phyloP scores from a whole-genome alignment of 53 echinoderm and acorn worm species.

The Stichopus horrens region DNA sequence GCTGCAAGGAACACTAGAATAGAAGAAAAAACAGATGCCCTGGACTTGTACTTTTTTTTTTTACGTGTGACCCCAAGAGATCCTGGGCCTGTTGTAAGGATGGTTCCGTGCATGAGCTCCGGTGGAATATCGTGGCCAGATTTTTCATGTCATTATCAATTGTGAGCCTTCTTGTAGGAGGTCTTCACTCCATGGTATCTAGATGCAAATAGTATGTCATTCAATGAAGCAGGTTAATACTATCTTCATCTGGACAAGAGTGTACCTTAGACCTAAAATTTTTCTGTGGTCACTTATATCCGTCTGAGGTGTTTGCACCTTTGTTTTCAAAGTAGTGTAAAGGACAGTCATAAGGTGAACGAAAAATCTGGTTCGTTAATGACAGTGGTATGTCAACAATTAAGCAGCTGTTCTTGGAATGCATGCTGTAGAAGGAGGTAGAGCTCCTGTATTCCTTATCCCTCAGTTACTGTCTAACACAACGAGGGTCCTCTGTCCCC shows the following conservation, averaged over 20 bases:
- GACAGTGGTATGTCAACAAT: slow-evolving; percentile 41
- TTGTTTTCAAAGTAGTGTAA: neutral
- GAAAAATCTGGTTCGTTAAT: slow-evolving; percentile 22
- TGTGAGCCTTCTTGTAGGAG: neutral
- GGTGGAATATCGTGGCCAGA: slow-evolving; percentile 13
- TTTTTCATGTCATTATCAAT: slow-evolving; percentile 6
- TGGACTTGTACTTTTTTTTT: neutral
- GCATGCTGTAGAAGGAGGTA: neutral
- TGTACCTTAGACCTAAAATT: too few species aligned
- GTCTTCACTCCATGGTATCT: neutral
- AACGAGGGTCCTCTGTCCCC: neutral
- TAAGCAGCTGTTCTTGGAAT: slow-evolving; percentile 41
- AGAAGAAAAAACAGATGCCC: neutral
- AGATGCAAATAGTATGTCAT: neutral
- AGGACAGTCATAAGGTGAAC: slow-evolving; percentile 17
- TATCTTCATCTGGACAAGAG: too few species aligned
- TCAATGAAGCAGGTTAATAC: too few species aligned
- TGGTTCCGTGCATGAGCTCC: neutral
- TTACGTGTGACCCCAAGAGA: neutral
- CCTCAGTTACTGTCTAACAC: neutral
- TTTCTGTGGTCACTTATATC: too few species aligned
- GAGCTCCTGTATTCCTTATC: neutral
- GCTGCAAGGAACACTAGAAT: neutral
- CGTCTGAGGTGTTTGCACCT: neutral
- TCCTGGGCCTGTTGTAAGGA: neutral